Evolutionary conservation across 2,888 invertebrate genomes (phyloP).

Genomic region (Acanthacorydalis orientalis): DNA sequence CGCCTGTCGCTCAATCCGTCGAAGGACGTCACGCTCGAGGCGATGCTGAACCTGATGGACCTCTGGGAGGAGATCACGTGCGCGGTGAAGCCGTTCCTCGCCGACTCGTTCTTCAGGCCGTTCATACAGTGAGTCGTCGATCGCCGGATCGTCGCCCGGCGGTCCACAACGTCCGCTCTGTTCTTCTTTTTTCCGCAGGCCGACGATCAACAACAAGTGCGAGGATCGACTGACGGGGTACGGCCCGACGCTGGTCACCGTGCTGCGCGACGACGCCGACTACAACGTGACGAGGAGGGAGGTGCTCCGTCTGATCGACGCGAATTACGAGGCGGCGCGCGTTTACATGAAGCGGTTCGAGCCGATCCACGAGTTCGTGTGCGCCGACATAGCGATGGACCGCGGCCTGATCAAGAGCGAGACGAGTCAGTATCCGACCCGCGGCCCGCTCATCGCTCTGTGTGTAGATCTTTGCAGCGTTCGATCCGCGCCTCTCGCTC

Average conservation of each 20-base stretch:
- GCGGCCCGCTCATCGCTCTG: no score
- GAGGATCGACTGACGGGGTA: slow-evolving; percentile 60
- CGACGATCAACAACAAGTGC: slow-evolving; percentile 66
- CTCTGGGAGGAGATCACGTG: slow-evolving; percentile 52
- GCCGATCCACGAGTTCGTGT: slow-evolving; percentile 46
- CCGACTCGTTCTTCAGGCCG: slow-evolving; percentile 48
- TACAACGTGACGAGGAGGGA: slow-evolving; percentile 36
- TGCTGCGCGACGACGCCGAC: slow-evolving; percentile 48
- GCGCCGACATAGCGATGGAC: slow-evolving; percentile 49
- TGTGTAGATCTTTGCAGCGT: no score
- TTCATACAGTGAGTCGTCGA: slow-evolving; percentile 45
- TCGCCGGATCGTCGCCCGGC: no score
- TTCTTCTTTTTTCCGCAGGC: slow-evolving; percentile 30
- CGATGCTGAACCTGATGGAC: slow-evolving; percentile 40
- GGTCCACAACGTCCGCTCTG: neutral
- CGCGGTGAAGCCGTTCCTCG: slow-evolving; percentile 51
- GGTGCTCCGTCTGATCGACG: slow-evolving; percentile 36
- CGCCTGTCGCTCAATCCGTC: slow-evolving; percentile 39
- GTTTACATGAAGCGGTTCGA: slow-evolving; percentile 49
- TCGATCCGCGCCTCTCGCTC: no score
- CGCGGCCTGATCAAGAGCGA: slow-evolving; percentile 43
- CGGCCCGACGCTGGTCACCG: slow-evolving; percentile 51
- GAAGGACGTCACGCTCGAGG: slow-evolving; percentile 35
- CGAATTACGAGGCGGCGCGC: slow-evolving; percentile 43
- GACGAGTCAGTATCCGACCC: slow-evolving; percentile 35